phyloP scores from a whole-genome alignment of 2,113 vertebrate genomes.

The Pagrus major region DNA sequence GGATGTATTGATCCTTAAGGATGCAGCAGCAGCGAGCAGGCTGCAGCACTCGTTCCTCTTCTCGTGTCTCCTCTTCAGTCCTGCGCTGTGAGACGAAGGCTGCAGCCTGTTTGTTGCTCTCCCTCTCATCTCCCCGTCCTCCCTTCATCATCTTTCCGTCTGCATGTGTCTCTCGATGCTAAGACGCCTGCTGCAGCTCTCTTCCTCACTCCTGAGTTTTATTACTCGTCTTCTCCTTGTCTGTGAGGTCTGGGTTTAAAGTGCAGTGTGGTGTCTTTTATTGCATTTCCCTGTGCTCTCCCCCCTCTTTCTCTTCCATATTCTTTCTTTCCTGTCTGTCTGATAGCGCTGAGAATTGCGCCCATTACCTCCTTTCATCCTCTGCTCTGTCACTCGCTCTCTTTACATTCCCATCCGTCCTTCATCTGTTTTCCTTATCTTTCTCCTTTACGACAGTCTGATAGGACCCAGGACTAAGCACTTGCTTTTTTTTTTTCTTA shows the following conservation, averaged over 20 bases:
- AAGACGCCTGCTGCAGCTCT: not conserved
- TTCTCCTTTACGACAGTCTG: conserved; percentile 18
- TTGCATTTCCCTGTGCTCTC: conserved; percentile 44
- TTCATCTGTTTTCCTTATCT: conserved; percentile 42
- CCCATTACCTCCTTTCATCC: conserved; percentile 27
- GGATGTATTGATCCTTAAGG: not conserved
- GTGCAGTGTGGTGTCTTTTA: conserved; percentile 10
- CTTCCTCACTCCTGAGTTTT: not conserved
- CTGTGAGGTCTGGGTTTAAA: conserved; percentile 24
- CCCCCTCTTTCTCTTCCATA: conserved; percentile 15
- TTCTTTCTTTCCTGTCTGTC: not conserved
- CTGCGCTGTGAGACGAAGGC: conserved; percentile 25
- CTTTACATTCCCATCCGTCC: conserved; percentile 32
- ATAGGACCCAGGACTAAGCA: conserved; percentile 22
- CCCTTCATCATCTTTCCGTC: not conserved
- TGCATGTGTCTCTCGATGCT: not conserved
- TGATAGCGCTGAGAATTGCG: conserved; percentile 35
- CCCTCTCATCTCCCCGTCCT: conserved; percentile 13
- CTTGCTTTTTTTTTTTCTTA: conserved; percentile 13
- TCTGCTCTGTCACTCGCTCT: conserved; percentile 51
- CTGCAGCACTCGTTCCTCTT: not conserved
- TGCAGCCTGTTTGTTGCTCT: conserved; percentile 42
- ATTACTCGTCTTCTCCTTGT: no score
- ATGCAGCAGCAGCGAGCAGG: not conserved
- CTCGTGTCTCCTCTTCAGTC: not conserved